Conservation (phyloP, 1,140 invertebrate species). For the Babylonia areolata region DNA sequence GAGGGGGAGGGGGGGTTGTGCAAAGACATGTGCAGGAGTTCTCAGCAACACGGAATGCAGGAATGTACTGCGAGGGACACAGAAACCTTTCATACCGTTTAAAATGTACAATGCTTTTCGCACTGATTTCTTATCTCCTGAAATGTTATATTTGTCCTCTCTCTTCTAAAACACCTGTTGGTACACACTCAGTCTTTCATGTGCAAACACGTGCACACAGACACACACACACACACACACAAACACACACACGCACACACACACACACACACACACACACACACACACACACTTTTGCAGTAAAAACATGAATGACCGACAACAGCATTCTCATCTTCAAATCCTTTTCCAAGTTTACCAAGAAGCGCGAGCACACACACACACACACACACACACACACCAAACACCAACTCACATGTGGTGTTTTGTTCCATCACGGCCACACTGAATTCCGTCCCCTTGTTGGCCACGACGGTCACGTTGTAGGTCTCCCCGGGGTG, state of each 20-base stretch:
- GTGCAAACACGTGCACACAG: background rate
- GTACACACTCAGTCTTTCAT: background rate
- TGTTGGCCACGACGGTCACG: slow-evolving; percentile 46
- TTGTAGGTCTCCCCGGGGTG: slow-evolving; percentile 60
- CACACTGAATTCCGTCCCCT: slow-evolving; percentile 48
- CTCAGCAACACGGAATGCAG: background rate
- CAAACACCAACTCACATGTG: background rate
- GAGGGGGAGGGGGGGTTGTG: background rate
- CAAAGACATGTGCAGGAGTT: slow-evolving; percentile 13
- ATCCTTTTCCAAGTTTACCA: no score
- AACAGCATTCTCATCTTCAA: no score
- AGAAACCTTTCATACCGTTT: no score
- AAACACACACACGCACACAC: background rate
- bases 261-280: background rate
- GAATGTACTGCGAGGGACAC: background rate
- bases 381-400: background rate
- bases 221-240: background rate
- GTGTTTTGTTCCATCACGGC: slow-evolving; percentile 43
- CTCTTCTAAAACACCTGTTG: background rate
- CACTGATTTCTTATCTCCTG: no score
- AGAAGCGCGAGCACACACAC: background rate
- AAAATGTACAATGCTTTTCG: background rate
- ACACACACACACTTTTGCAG: background rate
- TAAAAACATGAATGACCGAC: no score
- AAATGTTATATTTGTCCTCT: background rate